phyloP scores from a whole-genome alignment of 2,888 invertebrate genomes.

The Lissonota sp. region DNA sequence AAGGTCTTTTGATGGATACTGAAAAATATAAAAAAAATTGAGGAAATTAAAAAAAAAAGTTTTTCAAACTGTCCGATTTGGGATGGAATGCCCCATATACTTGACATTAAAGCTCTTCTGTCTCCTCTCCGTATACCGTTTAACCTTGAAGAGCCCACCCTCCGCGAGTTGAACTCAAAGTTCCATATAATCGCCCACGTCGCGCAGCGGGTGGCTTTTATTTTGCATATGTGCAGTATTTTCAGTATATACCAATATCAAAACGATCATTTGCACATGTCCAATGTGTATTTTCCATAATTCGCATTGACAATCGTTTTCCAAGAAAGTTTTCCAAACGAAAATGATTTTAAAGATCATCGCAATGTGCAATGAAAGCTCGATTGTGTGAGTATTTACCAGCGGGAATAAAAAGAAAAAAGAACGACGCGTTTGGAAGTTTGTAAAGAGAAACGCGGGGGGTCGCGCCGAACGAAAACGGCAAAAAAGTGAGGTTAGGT shows the following conservation, averaged over 20 bases:
- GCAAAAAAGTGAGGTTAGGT: slow-evolving; percentile 64
- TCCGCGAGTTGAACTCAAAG: slow-evolving; percentile 61
- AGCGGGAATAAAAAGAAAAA: slow-evolving; percentile 1
- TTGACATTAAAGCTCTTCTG: slow-evolving; percentile 55
- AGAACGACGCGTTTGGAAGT: slow-evolving; percentile 1
- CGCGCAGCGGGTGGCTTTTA: slow-evolving; percentile 69
- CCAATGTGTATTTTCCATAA: background rate
- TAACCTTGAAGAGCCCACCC: slow-evolving; percentile 82
- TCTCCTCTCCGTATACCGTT: slow-evolving; percentile 29
- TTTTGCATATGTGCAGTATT: slow-evolving; percentile 28
- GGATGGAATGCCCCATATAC: too few relatives aligned
- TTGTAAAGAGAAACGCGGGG: slow-evolving; percentile 23
- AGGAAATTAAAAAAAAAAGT: too few relatives aligned
- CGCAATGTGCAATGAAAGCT: background rate
- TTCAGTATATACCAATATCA: slow-evolving; percentile 7
- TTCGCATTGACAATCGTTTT: too few relatives aligned
- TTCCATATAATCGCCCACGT: slow-evolving; percentile 64
- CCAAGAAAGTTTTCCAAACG: too few relatives aligned
- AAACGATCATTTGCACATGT: background rate
- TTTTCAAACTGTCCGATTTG: too few relatives aligned
- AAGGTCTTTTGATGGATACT: too few relatives aligned
- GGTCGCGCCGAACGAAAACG: slow-evolving; percentile 34
- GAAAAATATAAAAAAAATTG: too few relatives aligned
- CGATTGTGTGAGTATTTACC: background rate
- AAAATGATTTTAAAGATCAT: slow-evolving; percentile 11